Evolutionary conservation across 2,888 invertebrate species (phyloP), one percentile per base, ranked within the genome.

Genomic region (Cataglyphis albicans): DNA sequence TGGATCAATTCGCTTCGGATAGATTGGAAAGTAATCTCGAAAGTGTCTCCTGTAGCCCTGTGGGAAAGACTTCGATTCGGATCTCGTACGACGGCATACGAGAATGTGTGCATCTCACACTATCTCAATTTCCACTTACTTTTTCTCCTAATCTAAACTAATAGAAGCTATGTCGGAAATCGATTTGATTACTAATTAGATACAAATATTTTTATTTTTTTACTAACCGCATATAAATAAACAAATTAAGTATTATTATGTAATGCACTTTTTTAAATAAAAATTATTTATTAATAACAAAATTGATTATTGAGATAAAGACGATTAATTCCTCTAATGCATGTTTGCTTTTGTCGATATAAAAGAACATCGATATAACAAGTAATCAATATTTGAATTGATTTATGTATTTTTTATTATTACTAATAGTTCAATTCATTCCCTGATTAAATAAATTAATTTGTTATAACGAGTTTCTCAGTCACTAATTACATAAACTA

Each of bases 1-100:
- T 87, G 89, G 90, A 87, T 92, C 91, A 91, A 90, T 92, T 91
- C 86, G 83, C 78, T 83, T 86, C 80, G 86, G 83, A 82, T 75
- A 70, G 86, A 87, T 86, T 90, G 89, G 91, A 92, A 92, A 88
- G 92, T 91, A 93, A 93, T 93, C 93, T 93, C 90, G 91, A 92
- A 93, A 93, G 93, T 93, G 93, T 93, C 91, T 90, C 87, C 84
- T 83, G 68, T 74, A 73, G 84, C 87, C 93, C 91, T 91, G 64
- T 85, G 93, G 92, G 93, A 92, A 87, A 86, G 88, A 84, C 90
- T 85, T 86, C 89, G 74, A 85, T 86, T 87, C 86, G 82, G 76
- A 84, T 88, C 81, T 80, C 61, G 84, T 84, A 90, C 83, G 83
- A 86, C 73, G 86, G 67, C 74, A 81, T 82, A 86, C 82, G 82